Percentiles rank a stretch among this genome's conserved stretches.
phyloP scores from a whole-genome alignment of 2,888 invertebrate species.

The Cataglyphis altisquamis region DNA sequence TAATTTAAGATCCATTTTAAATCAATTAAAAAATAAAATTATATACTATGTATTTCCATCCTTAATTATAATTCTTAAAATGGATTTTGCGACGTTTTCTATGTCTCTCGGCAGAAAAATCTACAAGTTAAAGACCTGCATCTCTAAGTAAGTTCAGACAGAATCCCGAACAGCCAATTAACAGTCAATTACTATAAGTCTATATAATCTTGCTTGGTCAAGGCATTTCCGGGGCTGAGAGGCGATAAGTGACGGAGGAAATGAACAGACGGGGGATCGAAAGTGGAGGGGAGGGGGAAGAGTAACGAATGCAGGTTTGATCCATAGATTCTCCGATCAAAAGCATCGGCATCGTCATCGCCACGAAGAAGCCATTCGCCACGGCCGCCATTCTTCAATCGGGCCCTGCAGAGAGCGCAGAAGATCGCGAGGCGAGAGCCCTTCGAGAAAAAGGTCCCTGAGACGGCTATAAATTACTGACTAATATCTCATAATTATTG shows the following conservation, averaged over 20 bases:
- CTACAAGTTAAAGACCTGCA: not conserved
- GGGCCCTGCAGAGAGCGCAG: slow-evolving; percentile 20
- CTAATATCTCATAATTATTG: slow-evolving; percentile 84
- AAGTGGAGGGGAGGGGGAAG: not conserved
- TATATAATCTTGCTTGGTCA: slow-evolving; percentile 16
- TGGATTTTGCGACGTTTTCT: not conserved
- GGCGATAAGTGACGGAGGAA: slow-evolving; percentile 29
- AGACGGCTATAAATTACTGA: slow-evolving; percentile 83
- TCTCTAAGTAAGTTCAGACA: not conserved
- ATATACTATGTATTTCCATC: not conserved
- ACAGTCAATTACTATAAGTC: slow-evolving; percentile 20
- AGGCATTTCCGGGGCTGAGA: slow-evolving; percentile 65
- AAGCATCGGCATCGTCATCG: slow-evolving; percentile 47
- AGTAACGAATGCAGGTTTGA: slow-evolving; percentile 63
- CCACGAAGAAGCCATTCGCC: slow-evolving; percentile 56
- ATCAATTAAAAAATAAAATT: not conserved
- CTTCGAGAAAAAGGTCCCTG: slow-evolving; percentile 74
- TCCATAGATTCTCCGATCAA: slow-evolving; percentile 65
- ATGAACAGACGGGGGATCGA: not conserved
- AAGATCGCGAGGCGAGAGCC: slow-evolving; percentile 60
- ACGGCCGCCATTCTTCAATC: slow-evolving; percentile 65
- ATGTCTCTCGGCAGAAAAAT: not conserved
- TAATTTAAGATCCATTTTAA: not conserved
- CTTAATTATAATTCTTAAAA: not conserved
- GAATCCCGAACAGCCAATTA: not conserved